Conservation (phyloP, 2,888 invertebrate genomes). For the Tetrapedia diversipes region DNA sequence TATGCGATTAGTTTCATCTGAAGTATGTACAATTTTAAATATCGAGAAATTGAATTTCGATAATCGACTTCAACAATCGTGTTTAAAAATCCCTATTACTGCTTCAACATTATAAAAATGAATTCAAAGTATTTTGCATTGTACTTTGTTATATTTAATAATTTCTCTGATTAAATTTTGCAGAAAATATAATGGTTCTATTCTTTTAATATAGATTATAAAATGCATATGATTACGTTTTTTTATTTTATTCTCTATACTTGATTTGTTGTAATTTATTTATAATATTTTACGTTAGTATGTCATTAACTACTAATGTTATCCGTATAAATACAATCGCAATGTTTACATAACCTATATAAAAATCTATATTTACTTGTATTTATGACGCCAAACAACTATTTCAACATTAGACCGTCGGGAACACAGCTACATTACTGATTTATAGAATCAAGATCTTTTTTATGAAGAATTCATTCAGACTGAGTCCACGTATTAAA, state of each 20-base stretch:
- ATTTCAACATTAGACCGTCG: slow-evolving; percentile 13
- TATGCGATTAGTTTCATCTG: slow-evolving; percentile 18
- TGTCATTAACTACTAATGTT: not conserved
- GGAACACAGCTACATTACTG: not conserved
- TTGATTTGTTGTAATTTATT: not conserved
- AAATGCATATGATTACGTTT: not conserved
- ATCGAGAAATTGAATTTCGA: slow-evolving; percentile 52
- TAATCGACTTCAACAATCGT: slow-evolving; percentile 11
- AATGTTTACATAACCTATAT: slow-evolving; percentile 35
- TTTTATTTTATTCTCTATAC: not conserved
- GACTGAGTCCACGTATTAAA: not conserved
- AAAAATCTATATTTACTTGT: slow-evolving; percentile 15
- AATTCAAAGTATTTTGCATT: not conserved
- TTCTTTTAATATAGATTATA: not conserved
- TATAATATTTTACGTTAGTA: not conserved
- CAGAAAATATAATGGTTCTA: not conserved
- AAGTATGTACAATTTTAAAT: slow-evolving; percentile 14
- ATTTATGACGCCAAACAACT: slow-evolving; percentile 31
- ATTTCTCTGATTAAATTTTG: not conserved
- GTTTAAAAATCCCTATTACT: slow-evolving; percentile 25
- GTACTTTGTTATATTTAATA: not conserved
- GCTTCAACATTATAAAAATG: not conserved
- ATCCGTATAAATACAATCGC: not conserved
- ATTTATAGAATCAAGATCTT: slow-evolving; percentile 9
- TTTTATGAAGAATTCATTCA: not conserved